Percentiles rank a stretch among this genome's conserved stretches.
These are phyloP conservation scores for Dasyornis broadbenti DNA, from an alignment of 2,113 vertebrate genomes.

Conservation along the genomic window DNA sequence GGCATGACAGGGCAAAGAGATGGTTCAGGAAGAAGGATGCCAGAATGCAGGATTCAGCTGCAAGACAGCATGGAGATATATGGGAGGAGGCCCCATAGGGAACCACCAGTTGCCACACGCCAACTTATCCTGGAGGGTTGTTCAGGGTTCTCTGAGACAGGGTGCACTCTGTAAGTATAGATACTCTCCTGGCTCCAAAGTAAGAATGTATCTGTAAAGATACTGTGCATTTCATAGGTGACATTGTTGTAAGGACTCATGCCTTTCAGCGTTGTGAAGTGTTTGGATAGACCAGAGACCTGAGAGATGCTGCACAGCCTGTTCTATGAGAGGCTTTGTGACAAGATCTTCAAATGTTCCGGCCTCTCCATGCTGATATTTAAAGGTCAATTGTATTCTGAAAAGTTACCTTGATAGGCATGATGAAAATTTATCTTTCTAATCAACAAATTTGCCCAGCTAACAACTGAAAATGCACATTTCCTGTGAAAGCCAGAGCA, in stretches of 20 bases:
- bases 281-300: background rate
- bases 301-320: background rate
- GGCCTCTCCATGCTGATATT: rapidly evolving
- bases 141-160: background rate
- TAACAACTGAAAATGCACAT: background rate
- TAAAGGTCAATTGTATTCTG: background rate
- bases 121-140: background rate
- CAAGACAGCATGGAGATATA: background rate
- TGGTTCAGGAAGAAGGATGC: background rate
- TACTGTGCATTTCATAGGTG: background rate
- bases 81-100: background rate
- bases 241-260: background rate
- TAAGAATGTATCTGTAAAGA: background rate
- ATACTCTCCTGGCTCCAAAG: background rate
- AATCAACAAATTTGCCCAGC: background rate
- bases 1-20: rapidly evolving
- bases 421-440: background rate
- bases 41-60: background rate
- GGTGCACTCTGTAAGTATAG: rapidly evolving
- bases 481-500: background rate
- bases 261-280: background rate
- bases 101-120: background rate
- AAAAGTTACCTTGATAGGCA: background rate
- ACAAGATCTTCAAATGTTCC: background rate
- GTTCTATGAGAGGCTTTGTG: background rate